Conservation (phyloP, 1,140 invertebrate species). For the Drosophila biarmipes region DNA sequence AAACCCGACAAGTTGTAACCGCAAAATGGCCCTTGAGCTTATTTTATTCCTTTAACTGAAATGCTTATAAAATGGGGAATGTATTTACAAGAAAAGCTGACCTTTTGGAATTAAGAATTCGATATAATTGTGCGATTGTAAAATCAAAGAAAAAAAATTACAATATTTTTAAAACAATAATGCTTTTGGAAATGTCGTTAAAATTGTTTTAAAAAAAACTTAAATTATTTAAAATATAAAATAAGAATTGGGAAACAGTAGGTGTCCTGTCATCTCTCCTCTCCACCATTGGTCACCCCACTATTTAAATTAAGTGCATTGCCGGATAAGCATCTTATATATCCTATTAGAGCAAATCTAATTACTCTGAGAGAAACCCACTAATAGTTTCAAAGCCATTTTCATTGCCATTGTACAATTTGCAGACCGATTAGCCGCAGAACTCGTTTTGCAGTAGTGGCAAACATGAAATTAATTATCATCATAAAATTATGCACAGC, state of each 20-base stretch:
- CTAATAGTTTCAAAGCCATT: constrained; percentile 16
- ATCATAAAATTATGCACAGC: constrained; percentile 72
- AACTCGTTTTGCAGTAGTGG: constrained; percentile 24
- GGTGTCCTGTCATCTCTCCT: too few species aligned
- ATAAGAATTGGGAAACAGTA: too few species aligned
- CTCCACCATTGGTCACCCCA: too few species aligned
- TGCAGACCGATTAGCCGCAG: constrained; percentile 25
- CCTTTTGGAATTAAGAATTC: too few species aligned
- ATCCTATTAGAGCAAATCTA: not conserved
- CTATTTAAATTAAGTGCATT: too few species aligned
- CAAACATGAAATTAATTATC: constrained; percentile 71
- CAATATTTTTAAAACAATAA: too few species aligned
- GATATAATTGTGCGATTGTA: too few species aligned
- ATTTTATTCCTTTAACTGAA: too few species aligned
- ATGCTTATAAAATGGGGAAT: not conserved
- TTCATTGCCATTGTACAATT: constrained; percentile 19
- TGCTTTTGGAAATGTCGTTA: too few species aligned
- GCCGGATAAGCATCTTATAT: not conserved
- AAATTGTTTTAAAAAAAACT: too few species aligned
- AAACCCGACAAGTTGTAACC: constrained; percentile 20
- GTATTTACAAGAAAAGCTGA: not conserved
- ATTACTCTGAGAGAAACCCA: not conserved
- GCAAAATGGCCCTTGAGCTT: not conserved
- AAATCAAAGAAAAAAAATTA: too few species aligned
- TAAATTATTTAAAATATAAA: too few species aligned